Evolutionary conservation across 2,888 invertebrate genomes (phyloP).

Genomic region (Rotaria macrura): DNA sequence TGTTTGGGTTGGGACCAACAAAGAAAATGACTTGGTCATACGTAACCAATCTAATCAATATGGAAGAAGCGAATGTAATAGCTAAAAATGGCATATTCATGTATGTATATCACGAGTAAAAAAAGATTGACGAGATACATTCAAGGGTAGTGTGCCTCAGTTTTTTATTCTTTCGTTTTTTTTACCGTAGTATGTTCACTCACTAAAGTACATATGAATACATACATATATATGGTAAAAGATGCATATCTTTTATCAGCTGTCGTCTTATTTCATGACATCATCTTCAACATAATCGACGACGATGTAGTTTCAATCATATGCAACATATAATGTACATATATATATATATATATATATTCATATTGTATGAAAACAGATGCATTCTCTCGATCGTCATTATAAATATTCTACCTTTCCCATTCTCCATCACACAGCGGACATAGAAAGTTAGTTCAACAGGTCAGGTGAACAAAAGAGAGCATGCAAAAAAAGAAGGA

Average conservation of each 20-base stretch:
- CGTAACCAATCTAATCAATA: neutral
- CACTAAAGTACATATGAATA: neutral
- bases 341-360: no score
- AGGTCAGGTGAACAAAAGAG: neutral
- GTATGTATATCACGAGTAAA: neutral
- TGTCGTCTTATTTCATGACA: neutral
- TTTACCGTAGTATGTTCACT: neutral
- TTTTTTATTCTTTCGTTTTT: neutral
- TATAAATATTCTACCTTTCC: neutral
- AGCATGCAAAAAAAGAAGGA: neutral
- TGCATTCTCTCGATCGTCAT: neutral
- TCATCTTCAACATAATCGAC: neutral
- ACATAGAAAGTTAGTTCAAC: neutral
- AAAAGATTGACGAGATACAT: neutral
- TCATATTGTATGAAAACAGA: neutral
- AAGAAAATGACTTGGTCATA: neutral
- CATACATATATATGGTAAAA: neutral
- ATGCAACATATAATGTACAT: no score
- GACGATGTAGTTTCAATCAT: neutral
- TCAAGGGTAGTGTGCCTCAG: neutral
- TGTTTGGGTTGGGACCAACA: neutral
- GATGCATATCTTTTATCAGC: constrained; percentile 4
- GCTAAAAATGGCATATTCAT: neutral
- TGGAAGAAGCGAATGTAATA: neutral
- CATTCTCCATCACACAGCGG: neutral